Base-by-base conservation (phyloP, 2,113 vertebrate genomes). In the Cynocephalus volans region DNA sequence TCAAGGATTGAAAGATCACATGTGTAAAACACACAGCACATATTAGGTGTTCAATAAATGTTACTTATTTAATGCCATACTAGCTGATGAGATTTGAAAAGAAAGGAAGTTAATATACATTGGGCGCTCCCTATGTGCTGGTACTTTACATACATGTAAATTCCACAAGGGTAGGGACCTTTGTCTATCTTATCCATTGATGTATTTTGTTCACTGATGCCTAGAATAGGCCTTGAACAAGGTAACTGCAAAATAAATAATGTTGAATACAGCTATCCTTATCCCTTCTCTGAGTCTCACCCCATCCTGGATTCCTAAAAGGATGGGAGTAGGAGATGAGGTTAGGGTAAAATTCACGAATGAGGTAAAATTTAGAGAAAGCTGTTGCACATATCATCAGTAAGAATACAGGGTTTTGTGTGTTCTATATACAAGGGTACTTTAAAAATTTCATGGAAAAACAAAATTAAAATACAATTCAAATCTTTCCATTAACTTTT, bases 281-380 rank as follows among this genome's bases (percentile, higher is more conserved):
- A 92, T 48, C n/a, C 41, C 24, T 81, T 92, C 90, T 95, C 64
- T 96, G 26, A 17, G 81, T 84, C 31, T 93, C 36, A 84, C 3
- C 0, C 45, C 26, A 80, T 65, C 15, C 28, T 93, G 21, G 19
- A 88, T 28, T n/a, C 17, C 13, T 81, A 76, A 93, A 90, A 70
- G 15, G 11, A 45, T 80, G 8, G 6, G 36, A 2, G 17, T 75
- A 11, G 2, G 31, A 19, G 41, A 33, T 85, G 45, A 89, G 12
- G 0, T 86, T 82, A 86, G 70, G 33, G 10, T 72, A 97, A 91
- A 96, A 76, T 81, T 88, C 54, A 67, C 6, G 19, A 95, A 36
- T 31, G 3, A 15, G 13, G 5, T 81, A 65, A 96, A 96, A 18
- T 5, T 92, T 89, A 81, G 17, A 70, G 24, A 84, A 81, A n/a